Base-by-base conservation (phyloP, 1,140 invertebrate genomes). In the Meloidogyne chitwoodi region DNA sequence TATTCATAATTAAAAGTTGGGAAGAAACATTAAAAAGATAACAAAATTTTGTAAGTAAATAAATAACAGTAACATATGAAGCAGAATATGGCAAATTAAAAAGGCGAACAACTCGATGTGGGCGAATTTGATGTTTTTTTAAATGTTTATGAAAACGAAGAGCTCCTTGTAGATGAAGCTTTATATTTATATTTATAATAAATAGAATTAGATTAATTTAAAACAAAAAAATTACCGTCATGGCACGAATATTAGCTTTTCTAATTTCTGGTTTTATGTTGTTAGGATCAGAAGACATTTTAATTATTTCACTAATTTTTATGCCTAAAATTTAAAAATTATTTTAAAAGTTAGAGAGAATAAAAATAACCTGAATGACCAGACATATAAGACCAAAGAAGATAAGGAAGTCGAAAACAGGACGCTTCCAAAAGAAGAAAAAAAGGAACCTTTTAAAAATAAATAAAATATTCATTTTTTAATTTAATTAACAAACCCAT, bases 391-490 rank as follows among this genome's bases (percentile, higher is more conserved):
- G 84, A 84, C 87, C 87, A 88, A 8, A 88, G 48, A 27, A 88
- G 79, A 48, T 81, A 82, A n/a, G 88, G 88, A 29, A 88, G 77
- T 19, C 87, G 83, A 76, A 88, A 88, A 48, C 86, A 74, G 16
- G 87, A 75, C 10, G 88, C 88, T 72, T 82, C 80, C 29, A 88
- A 65, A 8, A 88, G 72, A 11, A 88, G 76, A 41, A 88, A 82
- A 61, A 82, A 82, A 2, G 81, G 81, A 31, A 81, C 80, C 77
- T 79, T 11, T 5, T 10, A 27, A 29, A 11, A 74, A 75, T 8
- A 26, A 10, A 16, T 11, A 26, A 24, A 19, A 16, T 11, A 26
- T 73, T n/a, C n/a, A 4, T 29, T 19, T 16, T 16, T 44, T 0
- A 66, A 74, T 11, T n/a, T 11, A 24, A 70, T 27, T 70, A 34